Conservation (phyloP, 1,140 invertebrate species). For the Acromyrmex heyeri region DNA sequence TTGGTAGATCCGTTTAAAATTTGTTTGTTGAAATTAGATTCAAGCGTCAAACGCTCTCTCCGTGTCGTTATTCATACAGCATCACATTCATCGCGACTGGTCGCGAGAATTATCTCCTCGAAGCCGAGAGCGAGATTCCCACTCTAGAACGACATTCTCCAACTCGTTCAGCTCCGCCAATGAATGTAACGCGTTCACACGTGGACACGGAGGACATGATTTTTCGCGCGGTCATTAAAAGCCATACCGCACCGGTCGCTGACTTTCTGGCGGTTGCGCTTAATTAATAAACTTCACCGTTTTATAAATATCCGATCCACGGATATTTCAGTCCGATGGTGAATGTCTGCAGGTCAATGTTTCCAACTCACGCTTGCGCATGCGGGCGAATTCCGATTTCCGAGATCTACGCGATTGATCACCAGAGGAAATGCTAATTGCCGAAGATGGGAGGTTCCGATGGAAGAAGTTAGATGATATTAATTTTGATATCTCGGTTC, state of each 20-base stretch:
- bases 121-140: conserved; percentile 14
- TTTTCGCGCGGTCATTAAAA: conserved; percentile 60
- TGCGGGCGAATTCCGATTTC: conserved; percentile 8
- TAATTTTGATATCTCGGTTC: too few species aligned
- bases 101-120: background rate
- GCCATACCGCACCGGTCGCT: conserved; percentile 52
- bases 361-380: conserved; percentile 15
- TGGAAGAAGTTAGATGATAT: background rate
- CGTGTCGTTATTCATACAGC: conserved; percentile 1
- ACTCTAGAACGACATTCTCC: conserved; percentile 29
- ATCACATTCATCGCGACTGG: background rate
- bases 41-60: background rate
- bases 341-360: conserved; percentile 54
- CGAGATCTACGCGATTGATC: conserved; percentile 21
- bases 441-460: background rate
- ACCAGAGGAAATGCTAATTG: background rate
- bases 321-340: conserved; percentile 61
- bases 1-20: background rate
- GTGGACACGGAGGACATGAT: conserved; percentile 14
- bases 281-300: conserved; percentile 58
- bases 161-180: conserved; percentile 44
- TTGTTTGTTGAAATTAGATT: background rate
- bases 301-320: conserved; percentile 45
- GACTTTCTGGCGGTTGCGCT: conserved; percentile 40
- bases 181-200: conserved; percentile 22